Conservation (phyloP, 2,113 vertebrate species). For the Myanophis thanlyinensis region DNA sequence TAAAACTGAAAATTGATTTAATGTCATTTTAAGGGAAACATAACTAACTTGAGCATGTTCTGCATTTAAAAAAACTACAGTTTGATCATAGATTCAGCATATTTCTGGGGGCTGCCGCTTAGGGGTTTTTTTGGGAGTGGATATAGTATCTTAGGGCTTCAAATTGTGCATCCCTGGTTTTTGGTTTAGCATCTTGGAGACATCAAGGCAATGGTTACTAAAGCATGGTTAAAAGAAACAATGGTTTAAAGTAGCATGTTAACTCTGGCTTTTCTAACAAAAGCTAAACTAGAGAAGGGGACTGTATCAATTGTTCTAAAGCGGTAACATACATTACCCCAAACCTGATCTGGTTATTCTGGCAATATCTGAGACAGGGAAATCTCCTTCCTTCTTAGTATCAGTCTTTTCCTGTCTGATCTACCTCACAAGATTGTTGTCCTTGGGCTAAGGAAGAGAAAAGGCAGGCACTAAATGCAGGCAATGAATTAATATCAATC, state of each 20-base stretch:
- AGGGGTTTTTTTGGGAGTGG: not conserved
- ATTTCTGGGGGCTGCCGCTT: not conserved
- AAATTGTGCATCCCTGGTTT: not conserved
- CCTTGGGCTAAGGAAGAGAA: not conserved
- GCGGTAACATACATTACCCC: not conserved
- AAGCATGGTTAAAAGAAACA: not conserved
- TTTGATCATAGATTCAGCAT: not conserved
- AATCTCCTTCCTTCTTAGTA: not conserved
- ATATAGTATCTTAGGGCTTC: not conserved
- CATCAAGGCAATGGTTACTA: not conserved
- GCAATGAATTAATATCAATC: not conserved
- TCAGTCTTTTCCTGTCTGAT: not conserved
- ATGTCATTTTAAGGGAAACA: not conserved
- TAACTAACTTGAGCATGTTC: not conserved
- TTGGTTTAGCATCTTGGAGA: not conserved
- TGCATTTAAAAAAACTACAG: not conserved
- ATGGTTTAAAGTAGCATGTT: not conserved
- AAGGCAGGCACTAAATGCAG: not conserved
- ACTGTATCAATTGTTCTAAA: not conserved
- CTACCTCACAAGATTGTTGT: not conserved
- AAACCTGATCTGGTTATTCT: not conserved
- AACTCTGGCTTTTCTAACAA: not conserved
- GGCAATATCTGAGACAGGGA: not conserved
- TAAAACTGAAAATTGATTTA: not conserved
- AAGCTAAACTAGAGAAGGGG: not conserved